phyloP scores from a whole-genome alignment of 1,140 invertebrate species.

The Listronotus oregonensis region DNA sequence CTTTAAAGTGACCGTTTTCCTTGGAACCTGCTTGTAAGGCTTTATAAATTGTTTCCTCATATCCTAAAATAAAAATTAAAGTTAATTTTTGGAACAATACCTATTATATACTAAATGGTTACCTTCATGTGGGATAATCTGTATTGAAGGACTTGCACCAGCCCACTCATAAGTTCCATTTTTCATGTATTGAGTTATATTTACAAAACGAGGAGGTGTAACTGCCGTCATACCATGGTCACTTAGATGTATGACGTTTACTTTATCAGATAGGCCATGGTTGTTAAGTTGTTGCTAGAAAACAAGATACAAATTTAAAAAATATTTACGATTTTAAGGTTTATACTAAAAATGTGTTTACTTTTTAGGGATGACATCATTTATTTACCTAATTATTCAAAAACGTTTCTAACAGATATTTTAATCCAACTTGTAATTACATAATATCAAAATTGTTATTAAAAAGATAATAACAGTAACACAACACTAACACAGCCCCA shows the following conservation, averaged over 20 bases:
- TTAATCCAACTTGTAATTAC: no score
- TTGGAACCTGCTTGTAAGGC: conserved; percentile 58
- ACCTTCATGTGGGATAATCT: conserved; percentile 63
- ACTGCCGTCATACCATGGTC: conserved; percentile 76
- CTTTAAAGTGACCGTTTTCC: conserved; percentile 58
- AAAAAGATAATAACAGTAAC: no score
- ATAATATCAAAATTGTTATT: no score
- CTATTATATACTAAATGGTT: conserved; percentile 20
- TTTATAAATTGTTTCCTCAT: conserved; percentile 60
- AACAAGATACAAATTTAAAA: no score
- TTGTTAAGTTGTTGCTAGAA: conserved; percentile 61
- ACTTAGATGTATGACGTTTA: conserved; percentile 73
- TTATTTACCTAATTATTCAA: no score
- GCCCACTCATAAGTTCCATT: conserved; percentile 57
- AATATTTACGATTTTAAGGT: no score
- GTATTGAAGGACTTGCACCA: conserved; percentile 58
- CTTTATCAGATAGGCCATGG: conserved; percentile 58
- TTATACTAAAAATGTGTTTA: no score
- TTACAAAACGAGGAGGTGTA: conserved; percentile 60
- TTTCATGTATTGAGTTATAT: conserved; percentile 63
- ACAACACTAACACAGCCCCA: no score
- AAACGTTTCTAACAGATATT: no score
- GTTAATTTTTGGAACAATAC: background rate
- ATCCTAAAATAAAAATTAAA: conserved; percentile 51
- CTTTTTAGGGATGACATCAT: no score